phyloP scores from a whole-genome alignment of 2,797 vertebrate genomes.

The Cossypha polioptera region DNA sequence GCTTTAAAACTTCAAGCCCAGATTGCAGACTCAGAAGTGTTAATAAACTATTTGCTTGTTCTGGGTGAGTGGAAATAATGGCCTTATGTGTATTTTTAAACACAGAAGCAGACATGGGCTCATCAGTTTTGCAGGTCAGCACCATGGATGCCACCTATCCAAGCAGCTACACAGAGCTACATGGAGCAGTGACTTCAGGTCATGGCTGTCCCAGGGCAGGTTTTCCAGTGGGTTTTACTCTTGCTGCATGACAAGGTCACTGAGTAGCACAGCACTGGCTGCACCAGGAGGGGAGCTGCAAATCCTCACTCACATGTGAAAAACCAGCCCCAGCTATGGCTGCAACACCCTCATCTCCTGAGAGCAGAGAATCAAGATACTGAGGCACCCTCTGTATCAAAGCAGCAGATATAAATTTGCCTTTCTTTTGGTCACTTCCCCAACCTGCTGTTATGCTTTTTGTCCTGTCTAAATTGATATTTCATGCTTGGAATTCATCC shows the following conservation, averaged over 20 bases:
- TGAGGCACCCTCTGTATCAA: not conserved
- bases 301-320: not conserved
- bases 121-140: not conserved
- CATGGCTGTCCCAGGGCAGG: not conserved
- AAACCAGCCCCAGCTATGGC: not conserved
- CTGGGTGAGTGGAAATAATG: not conserved
- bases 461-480: not conserved
- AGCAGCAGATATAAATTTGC: not conserved
- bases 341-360: not conserved
- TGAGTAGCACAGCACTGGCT: not conserved
- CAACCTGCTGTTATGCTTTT: not conserved
- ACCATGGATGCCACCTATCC: not conserved
- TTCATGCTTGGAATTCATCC: slow-evolving; percentile 21
- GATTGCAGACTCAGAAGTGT: not conserved
- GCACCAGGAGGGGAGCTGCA: not conserved
- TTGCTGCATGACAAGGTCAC: not conserved
- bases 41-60: not conserved
- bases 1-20: not conserved
- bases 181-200: not conserved
- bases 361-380: not conserved
- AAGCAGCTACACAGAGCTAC: not conserved
- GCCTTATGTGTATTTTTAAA: not conserved
- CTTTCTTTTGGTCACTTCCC: not conserved
- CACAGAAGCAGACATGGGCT: not conserved
- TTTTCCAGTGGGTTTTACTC: not conserved